Evolutionary conservation across 2,113 vertebrate genomes (phyloP), one percentile per base, ranked within the genome.

Genomic region (Mormoops blainvillei): DNA sequence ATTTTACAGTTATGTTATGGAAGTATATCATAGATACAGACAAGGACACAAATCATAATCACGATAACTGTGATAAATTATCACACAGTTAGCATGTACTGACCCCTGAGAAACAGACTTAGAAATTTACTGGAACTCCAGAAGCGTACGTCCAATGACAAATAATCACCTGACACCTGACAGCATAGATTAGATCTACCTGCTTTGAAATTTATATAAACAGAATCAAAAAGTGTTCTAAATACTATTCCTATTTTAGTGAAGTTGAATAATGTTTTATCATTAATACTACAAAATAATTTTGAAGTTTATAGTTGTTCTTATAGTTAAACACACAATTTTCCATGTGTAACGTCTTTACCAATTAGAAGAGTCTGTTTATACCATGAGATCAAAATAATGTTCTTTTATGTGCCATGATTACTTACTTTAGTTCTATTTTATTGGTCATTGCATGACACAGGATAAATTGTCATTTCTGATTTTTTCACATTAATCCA

Each of bases 131-230:
- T 56, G 33, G 4, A 61, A 50, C 18, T 52, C 4, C 1, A 50
- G 9, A 77, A 48, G 4, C 4, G 48, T 4, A 1, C 3, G 1
- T 24, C n/a, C 28, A 52, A 5, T 31, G 7, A 1, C 10, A 31
- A 48, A 71, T n/a, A 15, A 84, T 28, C 41, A 22, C 2, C 45
- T 52, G 9, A 68, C 2, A 15, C 88, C 26, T 52, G 22, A 77
- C 5, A 76, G 71, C 2, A 45, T 13, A 45, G 6, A 28, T 58
- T 70, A 87, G 4, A 61, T 68, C 78, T 43, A 4, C 16, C 41
- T 93, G 10, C 50, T 90, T 19, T 56, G 7, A 76, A 45, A 93
- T 74, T n/a, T n/a, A n/a, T 43, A 26, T 2, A 90, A 80, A 68
- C 15, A 18, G 14, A 80, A n/a, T 93, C 9, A 38, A 7, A 71